Evolutionary conservation across 2,888 invertebrate genomes (phyloP).

Genomic region (Luffia ferchaultella): DNA sequence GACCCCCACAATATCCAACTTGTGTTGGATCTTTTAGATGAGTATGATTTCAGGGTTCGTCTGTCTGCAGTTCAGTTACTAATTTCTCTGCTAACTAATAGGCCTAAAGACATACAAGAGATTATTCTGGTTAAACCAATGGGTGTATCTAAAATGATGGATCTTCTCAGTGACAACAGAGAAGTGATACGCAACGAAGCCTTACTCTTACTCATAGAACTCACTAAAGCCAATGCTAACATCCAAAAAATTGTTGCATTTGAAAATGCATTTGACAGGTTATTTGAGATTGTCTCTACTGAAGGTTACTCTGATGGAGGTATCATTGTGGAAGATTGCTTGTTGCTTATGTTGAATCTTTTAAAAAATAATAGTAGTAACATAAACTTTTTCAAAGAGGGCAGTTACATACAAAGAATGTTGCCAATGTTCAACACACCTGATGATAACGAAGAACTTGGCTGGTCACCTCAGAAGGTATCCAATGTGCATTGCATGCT

Average conservation of each 20-base stretch:
- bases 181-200: conserved; percentile 97
- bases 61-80: conserved; percentile 90
- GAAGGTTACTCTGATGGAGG: conserved; percentile 96
- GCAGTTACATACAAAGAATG: conserved; percentile 91
- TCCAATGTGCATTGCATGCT: conserved; percentile 94
- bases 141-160: conserved; percentile 98
- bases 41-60: conserved; percentile 94
- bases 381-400: conserved; percentile 98
- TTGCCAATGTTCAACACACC: conserved; percentile 87
- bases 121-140: conserved; percentile 90
- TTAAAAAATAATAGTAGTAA: conserved; percentile 96
- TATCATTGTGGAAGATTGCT: conserved; percentile 97
- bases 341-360: conserved; percentile 91
- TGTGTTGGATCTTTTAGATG: conserved; percentile 86
- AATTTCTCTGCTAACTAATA: conserved; percentile 86
- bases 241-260: conserved; percentile 99
- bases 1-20: conserved; percentile 83
- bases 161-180: conserved; percentile 89
- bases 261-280: conserved; percentile 96
- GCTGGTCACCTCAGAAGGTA: conserved; percentile 94
- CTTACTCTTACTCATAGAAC: conserved; percentile 85
- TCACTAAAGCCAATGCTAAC: conserved; percentile 94
- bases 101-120: conserved; percentile 87
- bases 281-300: conserved; percentile 91
- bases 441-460: conserved; percentile 73